Percentiles rank a stretch among this genome's conserved stretches.
phyloP scores from a whole-genome alignment of 92 coral and sea anemone genomes.

The Galaxea fascicularis region DNA sequence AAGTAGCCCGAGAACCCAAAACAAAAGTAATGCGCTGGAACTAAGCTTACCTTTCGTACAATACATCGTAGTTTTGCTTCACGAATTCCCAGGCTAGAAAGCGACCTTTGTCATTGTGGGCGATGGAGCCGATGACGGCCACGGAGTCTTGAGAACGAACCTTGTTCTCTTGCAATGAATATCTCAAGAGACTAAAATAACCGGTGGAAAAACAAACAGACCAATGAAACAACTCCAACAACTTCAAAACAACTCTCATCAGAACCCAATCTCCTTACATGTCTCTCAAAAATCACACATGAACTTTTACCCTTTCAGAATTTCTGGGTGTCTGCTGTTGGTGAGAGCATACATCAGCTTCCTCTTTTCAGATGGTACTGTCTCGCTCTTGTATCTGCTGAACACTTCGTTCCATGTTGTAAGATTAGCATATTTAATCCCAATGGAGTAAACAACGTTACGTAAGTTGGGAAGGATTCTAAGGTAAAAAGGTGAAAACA shows the following conservation, averaged over 20 bases:
- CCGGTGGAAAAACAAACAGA: not conserved
- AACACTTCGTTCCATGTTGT: constrained; percentile 68
- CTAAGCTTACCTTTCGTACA: constrained; percentile 63
- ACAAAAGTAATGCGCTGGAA: too few species aligned
- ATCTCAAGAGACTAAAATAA: constrained; percentile 51
- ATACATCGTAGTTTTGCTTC: constrained; percentile 44
- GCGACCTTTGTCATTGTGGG: constrained; percentile 75
- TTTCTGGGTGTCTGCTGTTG: constrained; percentile 36
- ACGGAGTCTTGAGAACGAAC: constrained; percentile 84
- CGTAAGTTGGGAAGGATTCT: constrained; percentile 91
- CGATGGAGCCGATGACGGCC: constrained; percentile 73
- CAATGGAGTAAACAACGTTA: constrained; percentile 70
- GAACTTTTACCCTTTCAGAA: constrained; percentile 64
- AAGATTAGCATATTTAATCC: constrained; percentile 70
- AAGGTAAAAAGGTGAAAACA: not conserved
- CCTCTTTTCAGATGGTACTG: constrained; percentile 87
- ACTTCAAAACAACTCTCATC: not conserved
- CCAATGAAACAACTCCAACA: not conserved
- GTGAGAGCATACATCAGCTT: constrained; percentile 83
- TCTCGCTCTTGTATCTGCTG: constrained; percentile 50
- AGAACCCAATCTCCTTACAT: not conserved
- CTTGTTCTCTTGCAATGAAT: constrained; percentile 50
- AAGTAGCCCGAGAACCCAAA: not conserved
- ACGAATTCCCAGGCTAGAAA: constrained; percentile 76
- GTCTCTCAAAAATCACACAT: not conserved